Conservation (phyloP, 2,888 invertebrate genomes). For the Criorhina ranunculi region DNA sequence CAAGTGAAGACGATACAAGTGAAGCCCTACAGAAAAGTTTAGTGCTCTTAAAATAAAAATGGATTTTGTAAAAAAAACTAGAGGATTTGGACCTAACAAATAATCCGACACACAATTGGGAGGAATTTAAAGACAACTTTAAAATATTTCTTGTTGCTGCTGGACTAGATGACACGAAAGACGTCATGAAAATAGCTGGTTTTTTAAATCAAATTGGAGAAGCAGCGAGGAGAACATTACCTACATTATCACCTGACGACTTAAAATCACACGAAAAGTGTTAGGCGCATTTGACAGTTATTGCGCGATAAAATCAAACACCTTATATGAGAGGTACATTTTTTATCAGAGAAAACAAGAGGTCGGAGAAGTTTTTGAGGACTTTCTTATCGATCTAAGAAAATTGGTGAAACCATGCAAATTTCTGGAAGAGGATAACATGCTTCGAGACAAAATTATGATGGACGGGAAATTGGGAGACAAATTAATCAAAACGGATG, state of each 20-base stretch:
- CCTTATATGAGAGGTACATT: neutral
- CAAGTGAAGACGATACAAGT: too few relatives aligned
- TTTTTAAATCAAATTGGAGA: conserved; percentile 1
- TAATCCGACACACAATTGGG: conserved; percentile 11
- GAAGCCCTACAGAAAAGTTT: too few relatives aligned
- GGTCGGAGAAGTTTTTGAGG: neutral
- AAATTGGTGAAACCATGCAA: neutral
- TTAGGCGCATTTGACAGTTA: conserved; percentile 7
- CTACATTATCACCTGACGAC: neutral
- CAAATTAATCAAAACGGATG: conserved; percentile 1
- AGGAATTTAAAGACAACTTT: conserved; percentile 12
- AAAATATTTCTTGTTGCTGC: conserved; percentile 9
- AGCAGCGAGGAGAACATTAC: conserved; percentile 2
- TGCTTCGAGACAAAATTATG: neutral
- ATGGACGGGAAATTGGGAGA: neutral
- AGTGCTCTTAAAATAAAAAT: neutral
- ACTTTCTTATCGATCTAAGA: neutral
- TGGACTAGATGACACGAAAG: neutral
- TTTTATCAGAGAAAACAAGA: neutral
- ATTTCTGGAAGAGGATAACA: neutral
- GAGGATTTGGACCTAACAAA: conserved; percentile 7
- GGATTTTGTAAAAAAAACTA: conserved; percentile 14
- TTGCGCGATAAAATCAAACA: neutral
- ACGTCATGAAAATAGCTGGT: neutral
- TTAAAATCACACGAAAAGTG: neutral